Evolutionary conservation across 1,140 invertebrate species (phyloP).

Genomic region (Melipona quadrifasciata): DNA sequence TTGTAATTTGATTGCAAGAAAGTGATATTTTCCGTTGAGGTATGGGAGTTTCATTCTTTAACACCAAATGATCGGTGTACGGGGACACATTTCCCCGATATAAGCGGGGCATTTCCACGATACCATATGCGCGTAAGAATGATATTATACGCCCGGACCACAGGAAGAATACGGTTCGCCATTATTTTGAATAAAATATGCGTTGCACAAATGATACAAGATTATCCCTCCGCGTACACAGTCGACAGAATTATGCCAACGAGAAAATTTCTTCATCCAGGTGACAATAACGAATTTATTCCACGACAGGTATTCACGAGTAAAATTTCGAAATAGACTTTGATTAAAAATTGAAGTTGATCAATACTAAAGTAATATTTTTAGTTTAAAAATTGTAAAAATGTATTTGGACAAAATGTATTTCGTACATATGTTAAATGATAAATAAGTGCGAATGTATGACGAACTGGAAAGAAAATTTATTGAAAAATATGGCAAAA

Average conservation of each 20-base stretch:
- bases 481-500: background rate
- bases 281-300: background rate
- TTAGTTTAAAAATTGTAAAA: background rate
- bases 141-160: background rate
- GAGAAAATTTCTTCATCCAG: background rate
- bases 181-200: background rate
- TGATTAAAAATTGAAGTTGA: background rate
- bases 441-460: background rate
- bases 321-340: background rate
- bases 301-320: background rate
- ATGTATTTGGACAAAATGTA: background rate
- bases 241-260: background rate
- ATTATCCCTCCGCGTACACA: background rate
- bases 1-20: conserved; percentile 14
- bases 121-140: background rate
- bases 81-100: conserved; percentile 14
- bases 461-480: background rate
- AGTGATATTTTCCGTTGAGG: background rate
- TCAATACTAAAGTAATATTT: background rate
- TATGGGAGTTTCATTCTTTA: conserved; percentile 10
- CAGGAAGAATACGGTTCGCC: background rate
- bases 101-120: conserved; percentile 6
- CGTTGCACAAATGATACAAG: background rate
- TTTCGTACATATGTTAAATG: background rate
- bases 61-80: background rate